Conservation (phyloP, 2,113 vertebrate species). For the Equus przewalskii region DNA sequence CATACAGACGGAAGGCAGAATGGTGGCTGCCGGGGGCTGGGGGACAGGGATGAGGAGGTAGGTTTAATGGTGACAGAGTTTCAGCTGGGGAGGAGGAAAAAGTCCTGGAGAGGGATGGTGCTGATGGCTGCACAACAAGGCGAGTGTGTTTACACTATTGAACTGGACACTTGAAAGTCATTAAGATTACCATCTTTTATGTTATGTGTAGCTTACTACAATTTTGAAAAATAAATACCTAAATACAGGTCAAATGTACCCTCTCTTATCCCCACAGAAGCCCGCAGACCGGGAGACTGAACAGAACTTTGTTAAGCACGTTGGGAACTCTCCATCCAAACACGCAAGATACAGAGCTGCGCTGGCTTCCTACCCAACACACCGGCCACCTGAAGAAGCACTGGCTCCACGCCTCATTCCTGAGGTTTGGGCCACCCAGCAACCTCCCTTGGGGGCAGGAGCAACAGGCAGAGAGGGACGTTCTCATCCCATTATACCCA, state of each 20-base stretch:
- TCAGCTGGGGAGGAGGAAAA: not conserved
- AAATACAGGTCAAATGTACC: not conserved
- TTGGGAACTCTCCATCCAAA: not conserved
- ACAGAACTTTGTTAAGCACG: not conserved
- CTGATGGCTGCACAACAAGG: no score
- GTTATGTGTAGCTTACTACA: no score
- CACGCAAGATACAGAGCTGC: not conserved
- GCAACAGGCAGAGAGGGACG: not conserved
- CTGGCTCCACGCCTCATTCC: no score
- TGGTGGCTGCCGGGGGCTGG: no score
- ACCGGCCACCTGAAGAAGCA: fast-evolving
- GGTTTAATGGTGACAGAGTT: no score
- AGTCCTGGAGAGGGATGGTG: no score
- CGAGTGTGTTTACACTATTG: not conserved
- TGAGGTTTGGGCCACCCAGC: no score
- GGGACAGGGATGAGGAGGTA: no score
- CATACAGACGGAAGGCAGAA: no score
- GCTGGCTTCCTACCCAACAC: not conserved
- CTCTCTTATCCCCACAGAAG: not conserved
- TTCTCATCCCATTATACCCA: no score
- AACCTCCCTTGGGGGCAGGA: not conserved
- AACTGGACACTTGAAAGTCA: no score
- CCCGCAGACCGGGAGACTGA: fast-evolving
- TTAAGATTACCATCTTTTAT: not conserved
- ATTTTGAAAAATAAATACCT: not conserved